Evolutionary conservation across 2,888 invertebrate species (phyloP).

Genomic region (Pseudococcus viburni): DNA sequence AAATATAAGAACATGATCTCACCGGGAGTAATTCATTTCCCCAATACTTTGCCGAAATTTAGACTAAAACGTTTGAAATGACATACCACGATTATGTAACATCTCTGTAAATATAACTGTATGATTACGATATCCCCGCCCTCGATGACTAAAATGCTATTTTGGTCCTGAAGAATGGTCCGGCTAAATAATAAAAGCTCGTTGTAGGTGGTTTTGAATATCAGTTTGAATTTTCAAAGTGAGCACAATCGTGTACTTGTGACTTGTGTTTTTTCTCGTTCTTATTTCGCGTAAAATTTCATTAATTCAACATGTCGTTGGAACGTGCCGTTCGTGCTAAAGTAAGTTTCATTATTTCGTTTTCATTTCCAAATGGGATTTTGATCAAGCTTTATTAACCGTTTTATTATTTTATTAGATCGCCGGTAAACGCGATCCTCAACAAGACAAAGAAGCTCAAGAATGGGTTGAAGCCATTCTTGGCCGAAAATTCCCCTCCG

Average conservation of each 20-base stretch:
- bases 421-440: conserved; percentile 85
- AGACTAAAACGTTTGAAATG: conserved; percentile 45
- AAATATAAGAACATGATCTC: conserved; percentile 22
- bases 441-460: conserved; percentile 89
- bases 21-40: not conserved
- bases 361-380: not conserved
- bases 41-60: conserved; percentile 10
- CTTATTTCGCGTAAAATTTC: conserved; percentile 19
- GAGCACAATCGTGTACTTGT: conserved; percentile 48
- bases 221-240: conserved; percentile 35
- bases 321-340: conserved; percentile 93
- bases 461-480: conserved; percentile 92
- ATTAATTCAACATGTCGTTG: conserved; percentile 80
- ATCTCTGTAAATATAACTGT: conserved; percentile 60
- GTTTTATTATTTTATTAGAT: conserved; percentile 74
- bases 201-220: conserved; percentile 58
- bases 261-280: not conserved
- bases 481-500: conserved; percentile 89
- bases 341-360: conserved; percentile 74
- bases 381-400: not conserved
- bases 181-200: conserved; percentile 59
- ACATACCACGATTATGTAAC: conserved; percentile 61
- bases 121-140: conserved; percentile 62
- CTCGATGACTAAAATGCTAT: conserved; percentile 60
- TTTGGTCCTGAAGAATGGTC: conserved; percentile 58